Base-by-base conservation (phyloP, 2,888 invertebrate species). In the Scaptomyza polygonia region DNA sequence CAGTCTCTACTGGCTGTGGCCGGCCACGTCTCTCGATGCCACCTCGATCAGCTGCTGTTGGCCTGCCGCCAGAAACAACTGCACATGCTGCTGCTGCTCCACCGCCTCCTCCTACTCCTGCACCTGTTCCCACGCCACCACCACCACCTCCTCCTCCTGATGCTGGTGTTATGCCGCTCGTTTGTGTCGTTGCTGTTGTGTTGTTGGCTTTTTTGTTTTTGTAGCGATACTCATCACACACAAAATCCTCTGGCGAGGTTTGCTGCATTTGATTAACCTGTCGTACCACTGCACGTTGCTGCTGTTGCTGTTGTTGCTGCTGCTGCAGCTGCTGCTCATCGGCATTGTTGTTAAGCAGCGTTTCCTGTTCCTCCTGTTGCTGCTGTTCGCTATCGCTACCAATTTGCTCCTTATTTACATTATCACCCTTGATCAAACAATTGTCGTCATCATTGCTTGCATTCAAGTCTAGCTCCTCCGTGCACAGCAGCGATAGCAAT, bases 401-500 rank as follows among this genome's bases (percentile, higher is more conserved):
- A 52, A 59, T 72, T 54, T 80, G 79, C 80, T 90, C 91, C 79
- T 83, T 91, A 91, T 91, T 91, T 91, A 91, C 89, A 91, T 88
- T 91, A 91, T 91, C 91, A 91, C 91, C 90, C 86, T 89, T 91
- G 67, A 85, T 77, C 81, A 79, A 68, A 77, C 80, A 70, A 79
- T 79, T 62, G 62, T 67, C 71, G 80, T 82, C 71, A 32, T 82
- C 70, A 25, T 78, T 65, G 53, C 69, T 51, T 48, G 62, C 70
- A 67, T 77, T 81, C 65, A 83, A 70, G 61, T 72, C 72, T 55
- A 84, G 55, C 43, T 79, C 67, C 73, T 86, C 86, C 34, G 65
- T 75, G 67, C 86, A 81, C 8, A 85, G 72, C 71, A 85, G 52
- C 34, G 94, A 94, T 79, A 95, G 91, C 77, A 95, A 91, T 78